Evolutionary conservation across 2,888 invertebrate genomes (phyloP), one percentile per base, ranked within the genome.

Genomic region (Apotomis capreana): DNA sequence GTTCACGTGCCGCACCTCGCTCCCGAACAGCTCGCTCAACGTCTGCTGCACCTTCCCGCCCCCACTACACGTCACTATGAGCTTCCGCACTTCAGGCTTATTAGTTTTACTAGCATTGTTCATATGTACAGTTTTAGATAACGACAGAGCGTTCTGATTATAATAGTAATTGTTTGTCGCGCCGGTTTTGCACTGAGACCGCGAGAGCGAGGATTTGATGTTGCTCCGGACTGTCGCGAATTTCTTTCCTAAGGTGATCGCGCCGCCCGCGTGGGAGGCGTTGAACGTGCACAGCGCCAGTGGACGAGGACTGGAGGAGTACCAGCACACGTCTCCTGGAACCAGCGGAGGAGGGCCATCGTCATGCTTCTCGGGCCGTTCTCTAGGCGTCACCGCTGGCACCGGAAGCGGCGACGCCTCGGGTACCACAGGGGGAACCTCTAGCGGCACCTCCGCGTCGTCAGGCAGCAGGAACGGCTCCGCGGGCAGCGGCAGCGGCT

Each of bases 241-340:
- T 76, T 87, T 87, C 76, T 92, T 92, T 61, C 94, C 94, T 77
- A 95, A 81, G 3, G 94, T 89, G 60, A 95, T 87, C 9, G 94
- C 94, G 76, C 94, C 92, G 62, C 95, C 95, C 58, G 95, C 91
- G 81, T 94, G 94, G 26, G 94, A 88, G 60, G 94, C 90, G 79
- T 94, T 94, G 80, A 92, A 94, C 6, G 94, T 94, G 79, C 94
- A 94, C 63, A 95, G 83, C 49, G 94, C 92, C 10, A 95, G 93
- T 10, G 95, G 94, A 74, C 95, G 94, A 74, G 95, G 94, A 73
- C 94, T 94, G 36, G 94, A 82, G 75, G 93, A 84, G 82, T 94
- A 94, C 89, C 94, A 90, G 76, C 90, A 92, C 78, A 85, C 93
- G 82, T 87, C 93, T 74, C 79, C 78, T 76, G 91, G 88, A 55